Evolutionary conservation across 2,888 invertebrate species (phyloP).

Genomic region (Tinea pellionella): DNA sequence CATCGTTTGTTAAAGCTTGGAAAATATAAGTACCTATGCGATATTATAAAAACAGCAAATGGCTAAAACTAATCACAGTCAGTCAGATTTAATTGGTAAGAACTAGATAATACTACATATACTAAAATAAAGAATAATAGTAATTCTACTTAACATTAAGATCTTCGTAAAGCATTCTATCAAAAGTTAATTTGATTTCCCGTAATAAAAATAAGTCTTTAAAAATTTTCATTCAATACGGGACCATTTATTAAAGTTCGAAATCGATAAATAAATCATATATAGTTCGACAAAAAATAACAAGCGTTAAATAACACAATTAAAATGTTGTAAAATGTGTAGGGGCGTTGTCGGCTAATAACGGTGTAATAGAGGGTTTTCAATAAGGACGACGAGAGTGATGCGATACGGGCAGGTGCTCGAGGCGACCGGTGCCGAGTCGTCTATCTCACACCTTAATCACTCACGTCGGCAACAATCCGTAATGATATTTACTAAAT

Average conservation of each 20-base stretch:
- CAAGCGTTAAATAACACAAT: conserved; percentile 54
- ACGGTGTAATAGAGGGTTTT: conserved; percentile 48
- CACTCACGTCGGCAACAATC: conserved; percentile 45
- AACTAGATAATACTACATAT: too few species aligned
- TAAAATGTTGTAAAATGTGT: conserved; percentile 46
- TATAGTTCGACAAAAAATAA: conserved; percentile 30
- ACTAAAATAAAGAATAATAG: too few species aligned
- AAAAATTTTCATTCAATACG: neutral
- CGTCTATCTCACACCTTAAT: conserved; percentile 44
- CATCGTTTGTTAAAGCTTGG: neutral
- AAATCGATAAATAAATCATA: conserved; percentile 28
- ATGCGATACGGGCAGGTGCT: conserved; percentile 27
- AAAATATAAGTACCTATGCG: neutral
- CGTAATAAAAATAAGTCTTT: neutral
- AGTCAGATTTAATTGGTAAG: too few species aligned
- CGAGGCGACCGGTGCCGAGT: conserved; percentile 20
- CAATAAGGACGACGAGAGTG: conserved; percentile 34
- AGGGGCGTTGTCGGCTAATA: conserved; percentile 45
- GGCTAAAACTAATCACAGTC: neutral
- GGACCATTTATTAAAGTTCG: neutral
- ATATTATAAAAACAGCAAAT: too few species aligned
- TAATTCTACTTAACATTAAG: too few species aligned
- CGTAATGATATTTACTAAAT: conserved; percentile 48
- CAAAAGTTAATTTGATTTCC: too few species aligned
- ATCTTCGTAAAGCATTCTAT: too few species aligned